These are phyloP conservation scores for Thamnaconus septentrionalis DNA, from an alignment of 2,113 vertebrate species.

Conservation along the genomic window DNA sequence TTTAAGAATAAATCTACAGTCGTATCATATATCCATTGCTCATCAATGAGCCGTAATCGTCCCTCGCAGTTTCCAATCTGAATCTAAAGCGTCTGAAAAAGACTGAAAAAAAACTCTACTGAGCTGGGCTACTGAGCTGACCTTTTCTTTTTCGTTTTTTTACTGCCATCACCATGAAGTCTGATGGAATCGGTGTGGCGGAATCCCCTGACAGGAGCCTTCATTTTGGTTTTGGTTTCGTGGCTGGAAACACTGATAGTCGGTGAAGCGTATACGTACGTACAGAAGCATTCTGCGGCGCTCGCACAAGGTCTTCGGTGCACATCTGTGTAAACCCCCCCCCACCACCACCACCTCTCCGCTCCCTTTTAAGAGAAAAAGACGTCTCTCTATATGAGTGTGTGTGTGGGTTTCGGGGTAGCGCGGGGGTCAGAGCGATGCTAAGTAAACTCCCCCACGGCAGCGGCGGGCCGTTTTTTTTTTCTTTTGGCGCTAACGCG, in stretches of 20 bases:
- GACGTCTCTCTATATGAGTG: slow-evolving; percentile 25
- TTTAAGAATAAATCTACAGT: too few relatives aligned
- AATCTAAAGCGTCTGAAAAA: too few relatives aligned
- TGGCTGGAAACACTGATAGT: slow-evolving; percentile 29
- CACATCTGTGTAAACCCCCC: slow-evolving; percentile 59
- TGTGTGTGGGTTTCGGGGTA: neutral
- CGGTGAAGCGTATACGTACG: slow-evolving; percentile 16
- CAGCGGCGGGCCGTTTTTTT: slow-evolving; percentile 50
- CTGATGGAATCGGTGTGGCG: slow-evolving; percentile 14
- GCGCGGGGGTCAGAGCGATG: slow-evolving; percentile 10
- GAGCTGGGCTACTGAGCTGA: too few relatives aligned
- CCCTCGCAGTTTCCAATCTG: too few relatives aligned
- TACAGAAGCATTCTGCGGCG: slow-evolving; percentile 31
- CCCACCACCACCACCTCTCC: too few relatives aligned
- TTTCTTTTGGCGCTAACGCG: slow-evolving; percentile 58
- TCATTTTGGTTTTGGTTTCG: slow-evolving; percentile 24
- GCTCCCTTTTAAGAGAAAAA: slow-evolving; percentile 2
- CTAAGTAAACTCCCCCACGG: slow-evolving; percentile 33
- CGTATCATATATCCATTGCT: too few relatives aligned
- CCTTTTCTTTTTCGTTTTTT: neutral
- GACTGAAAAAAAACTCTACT: too few relatives aligned
- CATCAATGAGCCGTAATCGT: too few relatives aligned
- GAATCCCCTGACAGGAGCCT: slow-evolving; percentile 12
- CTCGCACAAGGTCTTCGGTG: slow-evolving; percentile 25
- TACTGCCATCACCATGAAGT: neutral